A percentile compares a stretch with the other conserved stretches of the same genome.
phyloP scores from a whole-genome alignment of 2,888 invertebrate species.

The Trachelus troglodyta region DNA sequence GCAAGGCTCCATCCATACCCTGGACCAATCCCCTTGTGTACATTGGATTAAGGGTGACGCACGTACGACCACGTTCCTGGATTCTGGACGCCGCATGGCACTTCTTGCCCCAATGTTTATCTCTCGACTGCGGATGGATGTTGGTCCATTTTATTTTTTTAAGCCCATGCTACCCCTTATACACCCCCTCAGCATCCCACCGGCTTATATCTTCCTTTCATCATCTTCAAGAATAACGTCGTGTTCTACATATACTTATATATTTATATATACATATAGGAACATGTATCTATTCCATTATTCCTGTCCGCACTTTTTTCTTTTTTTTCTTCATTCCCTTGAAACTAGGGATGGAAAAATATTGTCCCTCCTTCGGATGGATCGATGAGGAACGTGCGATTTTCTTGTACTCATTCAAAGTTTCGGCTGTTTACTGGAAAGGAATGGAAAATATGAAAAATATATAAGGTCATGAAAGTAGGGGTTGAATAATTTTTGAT shows the following conservation, averaged over 20 bases:
- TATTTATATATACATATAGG: conserved; percentile 10
- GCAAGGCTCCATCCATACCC: neutral
- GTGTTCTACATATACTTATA: conserved; percentile 16
- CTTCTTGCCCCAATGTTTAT: conserved; percentile 24
- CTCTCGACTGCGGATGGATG: conserved; percentile 20
- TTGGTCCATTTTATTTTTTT: conserved; percentile 20
- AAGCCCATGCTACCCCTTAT: conserved; percentile 12
- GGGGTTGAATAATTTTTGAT: neutral
- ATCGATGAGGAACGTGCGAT: neutral
- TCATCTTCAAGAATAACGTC: conserved; percentile 11
- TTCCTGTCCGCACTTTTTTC: conserved; percentile 14
- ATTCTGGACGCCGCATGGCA: neutral
- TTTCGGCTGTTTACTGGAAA: neutral
- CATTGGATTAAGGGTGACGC: neutral
- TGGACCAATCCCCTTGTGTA: neutral
- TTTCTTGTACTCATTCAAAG: neutral
- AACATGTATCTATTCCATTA: neutral
- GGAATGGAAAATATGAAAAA: neutral
- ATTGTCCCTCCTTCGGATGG: neutral
- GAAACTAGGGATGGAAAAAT: conserved; percentile 21
- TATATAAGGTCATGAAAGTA: neutral
- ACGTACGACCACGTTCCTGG: neutral
- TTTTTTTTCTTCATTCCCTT: conserved; percentile 2
- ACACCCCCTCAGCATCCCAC: conserved; percentile 2
- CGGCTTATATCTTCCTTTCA: conserved; percentile 6